Conservation (phyloP, 2,113 vertebrate genomes). For the Thamnophis sirtalis region DNA sequence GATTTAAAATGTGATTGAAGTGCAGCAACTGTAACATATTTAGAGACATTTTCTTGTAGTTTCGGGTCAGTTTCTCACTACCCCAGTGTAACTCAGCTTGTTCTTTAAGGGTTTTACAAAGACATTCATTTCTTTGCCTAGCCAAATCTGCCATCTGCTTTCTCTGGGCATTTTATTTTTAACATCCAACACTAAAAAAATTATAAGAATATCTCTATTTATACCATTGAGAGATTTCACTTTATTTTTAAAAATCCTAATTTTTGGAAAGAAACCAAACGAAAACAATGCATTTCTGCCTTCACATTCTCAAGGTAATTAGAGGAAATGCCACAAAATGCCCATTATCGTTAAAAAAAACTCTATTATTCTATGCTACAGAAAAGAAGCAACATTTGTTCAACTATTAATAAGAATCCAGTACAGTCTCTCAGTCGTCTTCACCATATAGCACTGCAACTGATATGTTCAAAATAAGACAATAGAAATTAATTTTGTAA, state of each 20-base stretch:
- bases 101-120: not conserved
- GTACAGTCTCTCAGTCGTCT: not conserved
- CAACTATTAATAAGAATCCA: not conserved
- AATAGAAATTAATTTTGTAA: not conserved
- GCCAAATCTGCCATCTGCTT: not conserved
- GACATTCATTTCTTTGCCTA: conserved; percentile 5
- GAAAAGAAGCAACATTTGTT: not conserved
- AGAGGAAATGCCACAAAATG: not conserved
- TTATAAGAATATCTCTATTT: not conserved
- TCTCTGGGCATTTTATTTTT: conserved; percentile 16
- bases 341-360: not conserved
- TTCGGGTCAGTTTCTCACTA: conserved; percentile 19
- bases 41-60: conserved; percentile 6
- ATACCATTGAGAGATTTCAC: not conserved
- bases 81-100: not conserved
- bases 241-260: not conserved
- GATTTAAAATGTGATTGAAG: not conserved
- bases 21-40: not conserved
- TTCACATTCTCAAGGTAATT: not conserved
- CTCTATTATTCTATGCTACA: not conserved
- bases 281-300: not conserved
- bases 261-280: not conserved
- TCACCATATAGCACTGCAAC: not conserved
- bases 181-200: not conserved
- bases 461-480: not conserved